phyloP scores from a whole-genome alignment of 2,888 invertebrate genomes.

The Ormyrus rosae region DNA sequence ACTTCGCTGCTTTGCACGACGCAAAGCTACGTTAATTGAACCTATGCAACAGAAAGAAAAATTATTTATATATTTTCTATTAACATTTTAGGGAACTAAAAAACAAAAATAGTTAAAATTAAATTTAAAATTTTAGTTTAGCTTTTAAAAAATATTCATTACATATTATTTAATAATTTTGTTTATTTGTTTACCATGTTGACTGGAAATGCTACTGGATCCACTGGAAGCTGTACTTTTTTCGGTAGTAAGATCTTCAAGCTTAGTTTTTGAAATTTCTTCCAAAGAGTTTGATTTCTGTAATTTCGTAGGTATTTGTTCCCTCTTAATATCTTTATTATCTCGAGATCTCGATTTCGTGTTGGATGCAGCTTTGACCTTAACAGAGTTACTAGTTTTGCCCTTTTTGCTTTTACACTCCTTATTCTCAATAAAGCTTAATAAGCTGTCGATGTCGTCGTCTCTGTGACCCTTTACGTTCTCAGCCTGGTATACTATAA shows the following conservation, averaged over 20 bases:
- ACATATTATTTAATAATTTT: not conserved
- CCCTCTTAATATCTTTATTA: conserved; percentile 74
- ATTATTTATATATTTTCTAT: conserved; percentile 21
- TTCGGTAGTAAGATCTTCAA: conserved; percentile 83
- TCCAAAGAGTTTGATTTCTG: conserved; percentile 88
- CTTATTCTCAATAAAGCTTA: conserved; percentile 86
- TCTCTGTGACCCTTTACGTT: conserved; percentile 88
- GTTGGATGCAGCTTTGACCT: conserved; percentile 72
- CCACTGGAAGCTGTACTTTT: conserved; percentile 71
- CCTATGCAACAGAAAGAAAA: conserved; percentile 42
- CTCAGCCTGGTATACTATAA: conserved; percentile 76
- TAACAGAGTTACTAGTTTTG: conserved; percentile 67
- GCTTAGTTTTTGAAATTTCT: conserved; percentile 86
- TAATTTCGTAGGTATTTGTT: conserved; percentile 75
- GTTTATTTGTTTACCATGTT: conserved; percentile 66
- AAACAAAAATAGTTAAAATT: not conserved
- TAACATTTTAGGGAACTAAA: not conserved
- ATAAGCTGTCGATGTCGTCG: conserved; percentile 85
- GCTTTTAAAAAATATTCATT: no score
- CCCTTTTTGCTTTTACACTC: conserved; percentile 72
- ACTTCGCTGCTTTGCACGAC: conserved; percentile 71
- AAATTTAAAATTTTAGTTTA: conserved; percentile 4
- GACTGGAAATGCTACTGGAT: conserved; percentile 71
- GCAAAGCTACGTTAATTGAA: conserved; percentile 64
- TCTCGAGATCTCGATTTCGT: conserved; percentile 73